A percentile compares a stretch with the other conserved stretches of the same genome.
These are phyloP conservation scores for Poecilia velifera DNA, from an alignment of 2,797 vertebrate genomes.

Conservation along the genomic window DNA sequence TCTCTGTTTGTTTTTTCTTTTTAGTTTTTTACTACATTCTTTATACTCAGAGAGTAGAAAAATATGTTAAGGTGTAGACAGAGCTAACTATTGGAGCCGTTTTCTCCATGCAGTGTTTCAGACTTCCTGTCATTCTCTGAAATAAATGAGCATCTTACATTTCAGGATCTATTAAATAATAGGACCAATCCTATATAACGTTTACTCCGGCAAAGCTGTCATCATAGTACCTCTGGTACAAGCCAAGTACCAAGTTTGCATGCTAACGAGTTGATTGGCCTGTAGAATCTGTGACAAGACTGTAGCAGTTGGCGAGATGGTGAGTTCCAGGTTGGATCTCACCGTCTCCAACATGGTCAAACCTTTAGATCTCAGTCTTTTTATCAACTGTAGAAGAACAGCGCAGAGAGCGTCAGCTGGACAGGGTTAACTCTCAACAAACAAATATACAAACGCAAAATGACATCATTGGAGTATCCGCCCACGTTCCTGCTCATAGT, in stretches of 20 bases:
- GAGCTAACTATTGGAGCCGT: neutral
- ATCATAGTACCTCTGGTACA: neutral
- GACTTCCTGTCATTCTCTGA: neutral
- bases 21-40: neutral
- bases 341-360: neutral
- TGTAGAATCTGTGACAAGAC: neutral
- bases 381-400: no score
- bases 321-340: neutral
- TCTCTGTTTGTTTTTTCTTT: neutral
- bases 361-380: no score
- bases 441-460: neutral
- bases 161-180: neutral
- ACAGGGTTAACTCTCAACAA: neutral
- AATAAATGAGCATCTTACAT: neutral
- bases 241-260: no score
- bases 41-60: neutral
- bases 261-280: no score
- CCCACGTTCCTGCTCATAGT: neutral
- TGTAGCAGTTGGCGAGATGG: neutral
- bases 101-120: neutral
- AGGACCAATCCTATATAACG: neutral
- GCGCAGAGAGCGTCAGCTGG: no score
- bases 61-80: neutral
- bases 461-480: neutral
- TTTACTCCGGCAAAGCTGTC: neutral